Conservation (phyloP, 1,140 invertebrate genomes). For the Brachionus calyciflorus region DNA sequence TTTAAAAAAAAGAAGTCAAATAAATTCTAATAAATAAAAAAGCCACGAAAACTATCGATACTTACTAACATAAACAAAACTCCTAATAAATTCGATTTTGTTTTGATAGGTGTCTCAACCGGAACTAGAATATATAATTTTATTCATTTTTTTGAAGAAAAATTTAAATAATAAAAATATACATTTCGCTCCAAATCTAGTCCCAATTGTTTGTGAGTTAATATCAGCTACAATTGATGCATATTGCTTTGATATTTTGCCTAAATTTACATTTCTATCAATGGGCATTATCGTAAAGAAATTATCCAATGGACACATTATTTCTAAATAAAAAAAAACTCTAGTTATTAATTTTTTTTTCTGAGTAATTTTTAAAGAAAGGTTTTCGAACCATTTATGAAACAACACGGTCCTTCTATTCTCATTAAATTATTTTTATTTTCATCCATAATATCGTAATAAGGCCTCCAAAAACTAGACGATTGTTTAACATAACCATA, state of each 20-base stretch:
- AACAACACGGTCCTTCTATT: slow-evolving; percentile 9
- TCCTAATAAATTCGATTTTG: neutral
- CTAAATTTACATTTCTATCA: slow-evolving; percentile 17
- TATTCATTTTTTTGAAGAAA: neutral
- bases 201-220: neutral
- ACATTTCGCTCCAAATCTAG: slow-evolving; percentile 23
- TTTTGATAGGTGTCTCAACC: neutral
- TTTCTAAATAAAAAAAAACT: neutral
- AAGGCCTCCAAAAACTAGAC: neutral
- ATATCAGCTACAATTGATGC: slow-evolving; percentile 16
- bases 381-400: neutral
- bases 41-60: too few species aligned
- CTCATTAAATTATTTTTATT: neutral
- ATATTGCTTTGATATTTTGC: slow-evolving; percentile 15
- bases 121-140: neutral
- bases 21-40: too few species aligned
- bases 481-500: neutral
- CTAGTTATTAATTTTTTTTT: neutral
- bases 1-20: too few species aligned
- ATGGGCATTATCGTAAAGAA: slow-evolving; percentile 8
- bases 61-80: slow-evolving; percentile 7
- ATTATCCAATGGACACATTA: slow-evolving; percentile 22
- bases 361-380: neutral
- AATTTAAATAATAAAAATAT: neutral
- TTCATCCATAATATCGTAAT: neutral